phyloP scores from a whole-genome alignment of 2,888 invertebrate genomes.

The Tachina lurida region DNA sequence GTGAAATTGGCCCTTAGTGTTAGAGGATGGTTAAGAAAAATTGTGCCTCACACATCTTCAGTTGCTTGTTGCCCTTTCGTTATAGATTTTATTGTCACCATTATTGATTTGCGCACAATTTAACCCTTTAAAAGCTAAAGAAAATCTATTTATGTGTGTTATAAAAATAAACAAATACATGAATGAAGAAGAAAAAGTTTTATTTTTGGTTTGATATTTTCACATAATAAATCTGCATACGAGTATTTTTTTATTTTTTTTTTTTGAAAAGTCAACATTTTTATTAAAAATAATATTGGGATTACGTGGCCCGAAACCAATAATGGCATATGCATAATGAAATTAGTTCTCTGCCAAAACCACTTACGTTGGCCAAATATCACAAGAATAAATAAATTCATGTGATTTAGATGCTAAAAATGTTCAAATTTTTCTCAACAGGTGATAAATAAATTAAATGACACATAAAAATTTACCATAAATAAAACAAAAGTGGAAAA shows the following conservation, averaged over 20 bases:
- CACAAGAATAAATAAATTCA: constrained; percentile 14
- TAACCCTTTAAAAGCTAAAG: not conserved
- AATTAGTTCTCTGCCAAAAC: not conserved
- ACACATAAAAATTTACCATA: constrained; percentile 13
- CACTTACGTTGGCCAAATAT: constrained; percentile 25
- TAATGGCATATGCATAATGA: not conserved
- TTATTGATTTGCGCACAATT: not conserved
- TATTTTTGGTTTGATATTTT: constrained; percentile 1
- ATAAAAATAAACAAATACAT: constrained; percentile 7
- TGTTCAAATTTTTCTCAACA: constrained; percentile 3
- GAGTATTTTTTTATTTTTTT: too few relatives aligned
- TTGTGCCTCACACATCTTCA: too few relatives aligned
- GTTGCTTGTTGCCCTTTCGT: not conserved
- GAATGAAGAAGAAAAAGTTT: not conserved
- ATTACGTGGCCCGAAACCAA: constrained; percentile 41
- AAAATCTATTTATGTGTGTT: not conserved
- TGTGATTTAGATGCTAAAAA: constrained; percentile 19
- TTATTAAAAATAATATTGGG: not conserved
- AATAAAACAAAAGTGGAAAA: not conserved
- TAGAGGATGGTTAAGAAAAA: too few relatives aligned
- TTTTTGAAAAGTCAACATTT: not conserved
- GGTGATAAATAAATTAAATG: constrained; percentile 39
- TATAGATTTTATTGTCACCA: not conserved
- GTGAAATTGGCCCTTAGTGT: too few relatives aligned
- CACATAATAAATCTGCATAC: not conserved